Evolutionary conservation across 2,888 invertebrate species (phyloP).

Genomic region (Pristionchus entomophagus): DNA sequence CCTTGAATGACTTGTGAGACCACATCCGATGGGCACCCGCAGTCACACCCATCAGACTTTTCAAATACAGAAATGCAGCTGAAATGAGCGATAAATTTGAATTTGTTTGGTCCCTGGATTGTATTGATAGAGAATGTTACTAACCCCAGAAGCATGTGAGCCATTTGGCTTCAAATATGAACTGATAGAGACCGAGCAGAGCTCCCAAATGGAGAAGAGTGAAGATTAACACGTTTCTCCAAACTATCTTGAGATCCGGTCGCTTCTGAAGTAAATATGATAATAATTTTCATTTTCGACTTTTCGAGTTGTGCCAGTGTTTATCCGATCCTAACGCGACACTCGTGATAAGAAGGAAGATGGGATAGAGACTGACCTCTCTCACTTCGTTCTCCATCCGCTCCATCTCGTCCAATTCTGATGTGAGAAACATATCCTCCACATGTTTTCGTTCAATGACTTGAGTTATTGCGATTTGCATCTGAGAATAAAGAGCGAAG

Average conservation of each 20-base stretch:
- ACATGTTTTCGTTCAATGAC: too few relatives aligned
- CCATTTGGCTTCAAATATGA: conserved; percentile 71
- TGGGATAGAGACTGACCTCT: conserved; percentile 1
- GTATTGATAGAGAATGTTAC: conserved; percentile 42
- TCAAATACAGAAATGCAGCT: conserved; percentile 71
- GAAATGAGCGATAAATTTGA: too few relatives aligned
- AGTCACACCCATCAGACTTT: conserved; percentile 89
- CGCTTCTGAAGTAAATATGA: not conserved
- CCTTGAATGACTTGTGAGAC: too few relatives aligned
- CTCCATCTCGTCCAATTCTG: conserved; percentile 36
- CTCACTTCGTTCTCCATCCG: not conserved
- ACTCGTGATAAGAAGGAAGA: not conserved
- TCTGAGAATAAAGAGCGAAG: too few relatives aligned
- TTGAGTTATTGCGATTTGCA: too few relatives aligned
- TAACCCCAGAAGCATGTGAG: conserved; percentile 68
- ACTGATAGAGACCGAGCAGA: conserved; percentile 69
- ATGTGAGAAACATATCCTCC: conserved; percentile 39
- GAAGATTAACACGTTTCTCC: conserved; percentile 73
- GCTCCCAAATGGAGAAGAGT: conserved; percentile 71
- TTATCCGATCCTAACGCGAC: too few relatives aligned
- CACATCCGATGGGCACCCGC: conserved; percentile 93
- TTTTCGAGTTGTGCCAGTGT: too few relatives aligned
- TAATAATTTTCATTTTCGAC: too few relatives aligned
- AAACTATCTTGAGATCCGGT: conserved; percentile 63
- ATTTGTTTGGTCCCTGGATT: conserved; percentile 51